Conservation (phyloP, 1,140 invertebrate genomes). For the Apis dorsata region DNA sequence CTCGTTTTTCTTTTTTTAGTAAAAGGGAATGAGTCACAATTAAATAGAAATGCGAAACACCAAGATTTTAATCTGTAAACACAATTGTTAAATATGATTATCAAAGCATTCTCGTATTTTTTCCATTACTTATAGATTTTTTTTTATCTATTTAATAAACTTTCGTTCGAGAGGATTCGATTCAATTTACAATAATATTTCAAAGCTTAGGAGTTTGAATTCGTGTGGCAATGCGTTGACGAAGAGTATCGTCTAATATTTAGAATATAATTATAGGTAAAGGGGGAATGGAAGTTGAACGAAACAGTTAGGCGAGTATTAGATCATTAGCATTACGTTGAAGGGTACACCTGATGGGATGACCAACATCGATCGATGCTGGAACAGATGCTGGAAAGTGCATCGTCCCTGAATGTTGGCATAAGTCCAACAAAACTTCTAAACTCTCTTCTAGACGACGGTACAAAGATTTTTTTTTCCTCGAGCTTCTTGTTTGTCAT, state of each 20-base stretch:
- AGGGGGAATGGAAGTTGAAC: neutral
- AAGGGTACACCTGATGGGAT: slow-evolving; percentile 43
- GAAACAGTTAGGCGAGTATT: slow-evolving; percentile 13
- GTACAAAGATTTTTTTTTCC: slow-evolving; percentile 35
- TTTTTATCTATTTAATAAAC: too few relatives aligned
- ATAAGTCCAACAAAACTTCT: slow-evolving; percentile 50
- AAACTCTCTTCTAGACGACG: slow-evolving; percentile 39
- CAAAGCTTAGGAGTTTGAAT: too few relatives aligned
- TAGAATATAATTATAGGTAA: neutral
- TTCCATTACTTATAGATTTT: too few relatives aligned
- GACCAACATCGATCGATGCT: slow-evolving; percentile 57
- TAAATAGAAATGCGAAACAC: too few relatives aligned
- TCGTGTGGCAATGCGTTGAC: neutral
- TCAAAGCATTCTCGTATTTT: too few relatives aligned
- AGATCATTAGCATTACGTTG: slow-evolving; percentile 34
- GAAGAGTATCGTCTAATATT: neutral
- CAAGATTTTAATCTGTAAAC: too few relatives aligned
- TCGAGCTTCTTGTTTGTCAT: neutral
- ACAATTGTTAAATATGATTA: too few relatives aligned
- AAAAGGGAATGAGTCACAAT: too few relatives aligned
- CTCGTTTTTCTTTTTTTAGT: too few relatives aligned
- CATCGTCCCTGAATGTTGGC: slow-evolving; percentile 56
- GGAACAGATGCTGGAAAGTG: slow-evolving; percentile 58
- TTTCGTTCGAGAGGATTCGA: too few relatives aligned
- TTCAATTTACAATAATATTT: too few relatives aligned